Base-by-base conservation (phyloP, 2,888 invertebrate genomes). In the Drosophila limbata region DNA sequence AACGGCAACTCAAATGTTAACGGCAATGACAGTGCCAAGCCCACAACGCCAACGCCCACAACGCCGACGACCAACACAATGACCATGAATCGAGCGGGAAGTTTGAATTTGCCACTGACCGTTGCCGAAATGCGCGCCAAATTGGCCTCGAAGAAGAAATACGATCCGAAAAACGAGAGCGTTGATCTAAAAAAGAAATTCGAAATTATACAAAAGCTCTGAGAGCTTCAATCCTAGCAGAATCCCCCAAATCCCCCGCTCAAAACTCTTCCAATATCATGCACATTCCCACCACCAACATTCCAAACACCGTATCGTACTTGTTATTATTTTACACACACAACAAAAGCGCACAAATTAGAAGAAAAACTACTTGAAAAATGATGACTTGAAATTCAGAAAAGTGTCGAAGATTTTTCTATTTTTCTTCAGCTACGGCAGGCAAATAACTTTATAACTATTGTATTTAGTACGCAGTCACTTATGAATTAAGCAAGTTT, bases 141-240 rank as follows among this genome's bases (percentile, higher is more conserved):
- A 87, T 93, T 98, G 79, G 96, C 97, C 52, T 95, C 96, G 68
- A 96, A 95, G 92, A 98, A 97, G 93, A 97, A 97, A 92, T 95
- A 96, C 91, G 97, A 98, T 93, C 97, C 98, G 44, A 97, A 97
- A 93, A 97, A 96, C 92, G 96, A 97, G 91, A 95, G 95, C 52
- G 96, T 98, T 93, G 97, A 97, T 93, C 95, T 98, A 91, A 96
- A 96, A 93, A 96, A 97, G 94, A 98, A 98, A 93, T 97, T 97
- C 92, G 97, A 98, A 92, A 98, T 98, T 92, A 96, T 98, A 82
- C 97, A 98, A 93, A 97, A 98, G 94, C 95, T 98, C 93, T 98
- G 95, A 94, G 71, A 60, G 56, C 44, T 13, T 15, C 8, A 10
- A 4, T 8, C 2, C 21, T 44, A 42, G 50, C 48, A 19, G 51